Percentiles rank a stretch among this genome's conserved stretches.
Evolutionary conservation across 2,888 invertebrate genomes (phyloP).

Genomic region (Brachylomia viminalis): DNA sequence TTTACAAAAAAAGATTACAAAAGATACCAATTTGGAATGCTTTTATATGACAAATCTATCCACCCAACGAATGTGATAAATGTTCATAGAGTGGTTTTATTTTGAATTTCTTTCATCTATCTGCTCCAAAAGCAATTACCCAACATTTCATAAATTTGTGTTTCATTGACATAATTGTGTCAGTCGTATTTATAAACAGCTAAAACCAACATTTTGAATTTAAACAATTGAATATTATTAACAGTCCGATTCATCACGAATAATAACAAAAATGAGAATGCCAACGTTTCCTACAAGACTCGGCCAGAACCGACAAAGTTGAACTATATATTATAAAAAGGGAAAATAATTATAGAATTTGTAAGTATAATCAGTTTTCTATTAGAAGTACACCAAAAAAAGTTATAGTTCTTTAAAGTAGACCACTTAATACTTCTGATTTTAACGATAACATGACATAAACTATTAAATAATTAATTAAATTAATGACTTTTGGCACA

Average conservation of each 20-base stretch:
- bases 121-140: neutral
- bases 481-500: too few relatives aligned
- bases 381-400: too few relatives aligned
- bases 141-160: neutral
- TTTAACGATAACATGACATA: too few relatives aligned
- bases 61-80: neutral
- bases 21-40: neutral
- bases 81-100: neutral
- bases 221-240: constrained; percentile 1
- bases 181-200: constrained; percentile 1
- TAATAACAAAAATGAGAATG: constrained; percentile 1
- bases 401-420: too few relatives aligned
- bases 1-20: neutral
- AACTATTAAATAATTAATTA: too few relatives aligned
- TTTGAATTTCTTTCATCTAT: neutral
- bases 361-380: too few relatives aligned
- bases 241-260: neutral
- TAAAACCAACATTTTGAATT: constrained; percentile 7
- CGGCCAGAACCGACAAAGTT: too few relatives aligned
- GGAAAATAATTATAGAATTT: too few relatives aligned
- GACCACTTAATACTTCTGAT: too few relatives aligned
- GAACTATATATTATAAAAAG: too few relatives aligned
- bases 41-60: neutral
- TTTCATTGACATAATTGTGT: constrained; percentile 12
- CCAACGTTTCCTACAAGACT: too few relatives aligned